phyloP scores from a whole-genome alignment of 2,113 vertebrate species.

The Misgurnus anguillicaudatus region DNA sequence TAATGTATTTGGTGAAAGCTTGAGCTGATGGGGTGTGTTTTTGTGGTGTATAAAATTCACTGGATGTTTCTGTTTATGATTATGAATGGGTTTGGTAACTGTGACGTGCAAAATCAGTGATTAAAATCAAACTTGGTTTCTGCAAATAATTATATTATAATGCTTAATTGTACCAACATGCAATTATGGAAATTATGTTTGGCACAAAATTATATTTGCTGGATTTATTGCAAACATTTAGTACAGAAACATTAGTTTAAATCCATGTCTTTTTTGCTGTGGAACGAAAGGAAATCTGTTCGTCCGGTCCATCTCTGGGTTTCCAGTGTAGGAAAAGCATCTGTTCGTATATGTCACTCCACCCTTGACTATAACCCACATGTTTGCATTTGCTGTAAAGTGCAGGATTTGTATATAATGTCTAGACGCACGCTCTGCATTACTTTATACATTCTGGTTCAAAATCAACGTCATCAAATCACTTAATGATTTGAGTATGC shows the following conservation, averaged over 20 bases:
- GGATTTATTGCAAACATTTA: background rate
- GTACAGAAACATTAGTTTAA: background rate
- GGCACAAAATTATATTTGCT: no score
- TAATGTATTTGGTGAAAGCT: background rate
- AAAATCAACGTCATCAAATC: background rate
- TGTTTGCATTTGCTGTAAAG: background rate
- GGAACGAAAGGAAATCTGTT: conserved; percentile 22
- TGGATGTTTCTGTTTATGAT: background rate
- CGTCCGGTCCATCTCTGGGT: conserved; percentile 11
- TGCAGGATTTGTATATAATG: conserved; percentile 5
- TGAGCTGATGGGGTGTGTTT: conserved; percentile 19
- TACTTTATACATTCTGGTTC: background rate
- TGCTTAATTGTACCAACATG: no score
- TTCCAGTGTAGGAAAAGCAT: conserved; percentile 28
- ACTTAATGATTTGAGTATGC: background rate
- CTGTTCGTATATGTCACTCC: conserved; percentile 5
- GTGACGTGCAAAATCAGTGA: no score
- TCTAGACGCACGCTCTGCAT: background rate
- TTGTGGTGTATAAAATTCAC: background rate
- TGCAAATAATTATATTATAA: no score
- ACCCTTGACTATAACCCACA: background rate
- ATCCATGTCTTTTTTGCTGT: background rate
- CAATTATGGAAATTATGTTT: no score
- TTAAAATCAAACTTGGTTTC: no score
- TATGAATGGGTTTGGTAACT: background rate